phyloP scores from a whole-genome alignment of 2,888 invertebrate genomes.

The Lasioglossum lativentre region DNA sequence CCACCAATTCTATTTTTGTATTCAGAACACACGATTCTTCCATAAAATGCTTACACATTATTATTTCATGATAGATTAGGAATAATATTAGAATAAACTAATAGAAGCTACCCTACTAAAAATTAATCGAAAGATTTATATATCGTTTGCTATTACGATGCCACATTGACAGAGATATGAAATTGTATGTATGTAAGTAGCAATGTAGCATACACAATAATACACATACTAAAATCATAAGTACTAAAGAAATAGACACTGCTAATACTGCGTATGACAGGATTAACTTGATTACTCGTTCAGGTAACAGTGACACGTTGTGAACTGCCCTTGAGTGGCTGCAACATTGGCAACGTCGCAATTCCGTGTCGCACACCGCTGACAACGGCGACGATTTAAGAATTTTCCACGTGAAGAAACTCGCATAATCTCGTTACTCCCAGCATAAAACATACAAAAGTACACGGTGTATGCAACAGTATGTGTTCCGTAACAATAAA shows the following conservation, averaged over 20 bases:
- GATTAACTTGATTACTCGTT: slow-evolving; percentile 69
- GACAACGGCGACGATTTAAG: slow-evolving; percentile 63
- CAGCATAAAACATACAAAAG: not conserved
- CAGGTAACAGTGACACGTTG: slow-evolving; percentile 72
- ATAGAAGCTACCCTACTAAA: no score
- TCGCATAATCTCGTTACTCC: slow-evolving; percentile 60
- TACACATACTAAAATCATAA: not conserved
- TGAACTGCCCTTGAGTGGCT: slow-evolving; percentile 70
- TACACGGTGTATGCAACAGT: not conserved
- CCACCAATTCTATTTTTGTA: no score
- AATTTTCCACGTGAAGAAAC: slow-evolving; percentile 66
- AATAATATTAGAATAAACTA: no score
- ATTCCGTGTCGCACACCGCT: slow-evolving; percentile 69
- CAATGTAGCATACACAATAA: no score
- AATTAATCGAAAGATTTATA: no score
- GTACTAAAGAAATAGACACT: not conserved
- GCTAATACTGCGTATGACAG: slow-evolving; percentile 58
- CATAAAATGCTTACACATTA: no score
- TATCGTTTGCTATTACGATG: no score
- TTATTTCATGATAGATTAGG: no score
- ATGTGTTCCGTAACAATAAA: no score
- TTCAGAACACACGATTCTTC: no score
- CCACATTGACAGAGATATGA: no score
- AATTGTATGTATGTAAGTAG: no score
- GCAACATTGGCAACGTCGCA: slow-evolving; percentile 65